phyloP scores from a whole-genome alignment of 2,797 vertebrate species.

The Lagodon rhomboides region DNA sequence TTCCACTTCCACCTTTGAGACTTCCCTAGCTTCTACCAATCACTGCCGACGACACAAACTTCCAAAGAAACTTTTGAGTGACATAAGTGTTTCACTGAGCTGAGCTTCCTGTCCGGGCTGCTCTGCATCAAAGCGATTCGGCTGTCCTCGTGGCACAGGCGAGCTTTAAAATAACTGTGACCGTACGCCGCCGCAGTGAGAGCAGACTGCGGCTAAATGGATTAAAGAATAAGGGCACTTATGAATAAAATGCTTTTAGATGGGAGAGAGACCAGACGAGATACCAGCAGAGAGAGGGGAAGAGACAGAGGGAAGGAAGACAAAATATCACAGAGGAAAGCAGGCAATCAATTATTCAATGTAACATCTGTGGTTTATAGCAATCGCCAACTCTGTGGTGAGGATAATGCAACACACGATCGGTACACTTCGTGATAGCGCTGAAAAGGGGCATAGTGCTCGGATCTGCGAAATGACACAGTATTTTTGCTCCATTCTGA shows the following conservation, averaged over 20 bases:
- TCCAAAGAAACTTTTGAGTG: conserved; percentile 50
- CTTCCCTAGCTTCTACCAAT: conserved; percentile 10
- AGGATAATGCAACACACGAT: not conserved
- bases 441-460: not conserved
- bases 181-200: conserved; percentile 37
- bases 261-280: conserved; percentile 43
- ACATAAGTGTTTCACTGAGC: conserved; percentile 45
- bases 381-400: conserved; percentile 25
- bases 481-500: not conserved
- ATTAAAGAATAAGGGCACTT: conserved; percentile 73
- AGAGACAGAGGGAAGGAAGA: conserved; percentile 28
- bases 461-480: not conserved
- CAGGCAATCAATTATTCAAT: conserved; percentile 71
- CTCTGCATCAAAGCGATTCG: conserved; percentile 62
- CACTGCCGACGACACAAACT: conserved; percentile 9
- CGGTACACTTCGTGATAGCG: not conserved
- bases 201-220: conserved; percentile 70
- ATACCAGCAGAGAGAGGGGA: not conserved
- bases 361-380: conserved; percentile 68
- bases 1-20: conserved; percentile 23
- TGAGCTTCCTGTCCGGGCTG: conserved; percentile 40
- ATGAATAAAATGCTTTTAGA: conserved; percentile 66
- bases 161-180: conserved; percentile 63
- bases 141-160: conserved; percentile 56
- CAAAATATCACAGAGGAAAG: conserved; percentile 59